Evolutionary conservation across 2,888 invertebrate genomes (phyloP).

Genomic region (Muscina levida): DNA sequence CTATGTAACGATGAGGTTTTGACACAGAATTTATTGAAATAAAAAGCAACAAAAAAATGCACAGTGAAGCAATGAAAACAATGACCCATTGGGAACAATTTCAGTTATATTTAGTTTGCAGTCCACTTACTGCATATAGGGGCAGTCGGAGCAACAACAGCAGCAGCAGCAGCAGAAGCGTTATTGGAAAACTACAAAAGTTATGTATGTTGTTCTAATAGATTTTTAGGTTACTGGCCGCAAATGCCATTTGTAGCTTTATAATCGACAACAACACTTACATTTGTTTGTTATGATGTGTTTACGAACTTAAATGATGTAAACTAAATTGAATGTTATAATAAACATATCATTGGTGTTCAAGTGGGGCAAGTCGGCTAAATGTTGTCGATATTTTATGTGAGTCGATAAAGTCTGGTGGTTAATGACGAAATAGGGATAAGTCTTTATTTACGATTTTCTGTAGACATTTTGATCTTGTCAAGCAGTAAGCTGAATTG

Average conservation of each 20-base stretch:
- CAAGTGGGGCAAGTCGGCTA: too few species aligned
- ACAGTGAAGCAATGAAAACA: slow-evolving; percentile 36
- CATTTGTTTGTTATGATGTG: too few species aligned
- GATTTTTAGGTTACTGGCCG: slow-evolving; percentile 7
- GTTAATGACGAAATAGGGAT: too few species aligned
- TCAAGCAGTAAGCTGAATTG: too few species aligned
- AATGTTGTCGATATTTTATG: too few species aligned
- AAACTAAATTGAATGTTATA: too few species aligned
- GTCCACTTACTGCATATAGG: background rate
- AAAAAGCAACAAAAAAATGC: slow-evolving; percentile 29
- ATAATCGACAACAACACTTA: slow-evolving; percentile 1
- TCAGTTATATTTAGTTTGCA: slow-evolving; percentile 9
- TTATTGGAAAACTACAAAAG: background rate
- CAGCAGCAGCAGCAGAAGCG: background rate
- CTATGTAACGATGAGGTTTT: slow-evolving; percentile 9
- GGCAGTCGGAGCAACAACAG: background rate
- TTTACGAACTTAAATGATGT: too few species aligned
- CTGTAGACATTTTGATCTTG: too few species aligned
- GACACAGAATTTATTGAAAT: slow-evolving; percentile 27
- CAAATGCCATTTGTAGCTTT: slow-evolving; percentile 28
- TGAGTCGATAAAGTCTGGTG: too few species aligned
- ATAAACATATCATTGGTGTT: too few species aligned
- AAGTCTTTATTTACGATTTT: too few species aligned
- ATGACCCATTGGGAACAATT: slow-evolving; percentile 57
- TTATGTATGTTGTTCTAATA: background rate